Conservation (phyloP, 2,888 invertebrate genomes). For the Campoletis raptor region DNA sequence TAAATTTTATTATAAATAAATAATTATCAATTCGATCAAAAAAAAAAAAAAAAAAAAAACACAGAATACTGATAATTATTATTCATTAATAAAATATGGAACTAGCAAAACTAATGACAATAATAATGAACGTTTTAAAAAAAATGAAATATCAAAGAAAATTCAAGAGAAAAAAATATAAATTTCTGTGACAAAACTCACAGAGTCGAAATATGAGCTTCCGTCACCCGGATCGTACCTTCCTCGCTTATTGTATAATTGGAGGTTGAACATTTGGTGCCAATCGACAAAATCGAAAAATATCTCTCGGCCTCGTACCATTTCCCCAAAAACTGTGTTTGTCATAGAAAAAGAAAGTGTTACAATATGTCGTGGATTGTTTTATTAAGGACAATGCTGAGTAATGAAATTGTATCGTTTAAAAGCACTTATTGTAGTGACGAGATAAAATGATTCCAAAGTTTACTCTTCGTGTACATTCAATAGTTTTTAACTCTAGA, state of each 20-base stretch:
- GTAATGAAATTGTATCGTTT: conserved; percentile 19
- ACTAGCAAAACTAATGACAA: neutral
- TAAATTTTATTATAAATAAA: neutral
- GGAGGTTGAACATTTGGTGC: conserved; percentile 91
- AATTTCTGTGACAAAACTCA: conserved; percentile 78
- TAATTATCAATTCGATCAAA: conserved; percentile 67
- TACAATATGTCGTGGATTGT: neutral
- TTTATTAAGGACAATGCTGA: neutral
- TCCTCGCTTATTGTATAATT: conserved; percentile 87
- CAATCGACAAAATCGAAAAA: conserved; percentile 91
- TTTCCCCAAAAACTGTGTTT: conserved; percentile 89
- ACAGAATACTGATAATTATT: neutral
- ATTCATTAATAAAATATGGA: neutral
- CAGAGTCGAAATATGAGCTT: conserved; percentile 85
- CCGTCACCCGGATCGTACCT: conserved; percentile 84
- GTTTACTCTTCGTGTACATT: neutral
- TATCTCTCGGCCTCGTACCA: conserved; percentile 93
- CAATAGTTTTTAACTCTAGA: neutral
- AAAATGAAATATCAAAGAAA: neutral
- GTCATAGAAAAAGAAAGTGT: conserved; percentile 3
- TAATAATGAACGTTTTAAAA: conserved; percentile 1
- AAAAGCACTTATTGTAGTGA: neutral
- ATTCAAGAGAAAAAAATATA: conserved; percentile 7
- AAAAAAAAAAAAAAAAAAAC: neutral
- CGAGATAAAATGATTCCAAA: neutral